Percentiles rank a stretch among this genome's conserved stretches.
These are phyloP conservation scores for Listrodromus nycthemerus DNA, from an alignment of 2,888 invertebrate genomes.

Conservation along the genomic window DNA sequence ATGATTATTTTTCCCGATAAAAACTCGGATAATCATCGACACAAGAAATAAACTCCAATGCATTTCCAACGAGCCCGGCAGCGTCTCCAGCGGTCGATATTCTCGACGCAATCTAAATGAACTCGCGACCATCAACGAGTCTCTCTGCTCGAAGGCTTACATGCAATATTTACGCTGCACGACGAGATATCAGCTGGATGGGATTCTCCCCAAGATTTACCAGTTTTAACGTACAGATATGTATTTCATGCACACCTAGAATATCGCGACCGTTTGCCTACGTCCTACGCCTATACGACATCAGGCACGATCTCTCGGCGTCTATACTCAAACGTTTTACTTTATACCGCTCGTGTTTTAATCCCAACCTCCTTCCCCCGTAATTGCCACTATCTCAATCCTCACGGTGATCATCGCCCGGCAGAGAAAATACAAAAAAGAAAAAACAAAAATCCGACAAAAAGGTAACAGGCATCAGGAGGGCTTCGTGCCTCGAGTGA, in stretches of 20 bases:
- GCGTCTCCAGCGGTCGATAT: slow-evolving; percentile 13
- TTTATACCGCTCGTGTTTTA: slow-evolving; percentile 36
- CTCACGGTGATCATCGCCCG: slow-evolving; percentile 14
- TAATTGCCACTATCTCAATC: slow-evolving; percentile 54
- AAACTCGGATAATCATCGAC: slow-evolving; percentile 22
- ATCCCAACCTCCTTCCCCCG: slow-evolving; percentile 29
- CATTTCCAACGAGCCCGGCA: not conserved
- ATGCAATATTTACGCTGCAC: slow-evolving; percentile 35
- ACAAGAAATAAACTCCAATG: slow-evolving; percentile 1
- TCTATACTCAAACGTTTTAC: slow-evolving; percentile 4
- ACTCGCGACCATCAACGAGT: slow-evolving; percentile 47
- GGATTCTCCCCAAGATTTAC: slow-evolving; percentile 48
- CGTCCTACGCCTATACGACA: not conserved
- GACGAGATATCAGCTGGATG: slow-evolving; percentile 42
- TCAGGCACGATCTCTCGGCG: not conserved
- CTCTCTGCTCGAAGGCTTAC: slow-evolving; percentile 37
- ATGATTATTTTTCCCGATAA: slow-evolving; percentile 25
- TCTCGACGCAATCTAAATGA: slow-evolving; percentile 43
- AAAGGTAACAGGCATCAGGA: slow-evolving; percentile 30
- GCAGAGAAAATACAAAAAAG: slow-evolving; percentile 11
- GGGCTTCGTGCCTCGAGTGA: slow-evolving; percentile 49
- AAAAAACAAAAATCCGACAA: slow-evolving; percentile 14
- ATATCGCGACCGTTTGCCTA: not conserved
- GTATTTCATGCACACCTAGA: slow-evolving; percentile 10
- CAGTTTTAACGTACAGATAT: slow-evolving; percentile 44